phyloP scores from a whole-genome alignment of 2,113 vertebrate genomes.

The Lonchura striata region DNA sequence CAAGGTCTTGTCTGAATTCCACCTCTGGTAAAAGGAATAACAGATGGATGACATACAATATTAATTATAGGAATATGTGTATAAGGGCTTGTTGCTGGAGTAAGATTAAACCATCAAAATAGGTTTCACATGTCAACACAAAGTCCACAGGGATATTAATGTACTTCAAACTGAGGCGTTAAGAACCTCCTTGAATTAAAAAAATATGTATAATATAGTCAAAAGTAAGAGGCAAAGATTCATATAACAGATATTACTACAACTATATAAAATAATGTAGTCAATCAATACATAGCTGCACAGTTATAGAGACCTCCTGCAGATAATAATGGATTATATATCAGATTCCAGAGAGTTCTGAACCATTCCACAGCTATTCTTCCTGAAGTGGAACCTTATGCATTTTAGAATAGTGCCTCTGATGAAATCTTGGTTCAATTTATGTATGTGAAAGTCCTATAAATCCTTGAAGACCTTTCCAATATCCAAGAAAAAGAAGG shows the following conservation, averaged over 20 bases:
- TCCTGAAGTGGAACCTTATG: background rate
- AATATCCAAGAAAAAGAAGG: background rate
- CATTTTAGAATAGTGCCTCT: background rate
- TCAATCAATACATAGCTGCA: background rate
- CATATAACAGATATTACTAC: background rate
- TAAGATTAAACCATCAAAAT: background rate
- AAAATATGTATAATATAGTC: background rate
- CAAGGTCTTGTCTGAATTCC: background rate
- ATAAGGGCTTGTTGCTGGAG: background rate
- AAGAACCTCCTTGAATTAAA: background rate
- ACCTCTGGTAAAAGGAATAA: background rate
- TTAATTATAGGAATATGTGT: background rate
- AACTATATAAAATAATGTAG: background rate
- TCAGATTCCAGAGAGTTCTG: background rate
- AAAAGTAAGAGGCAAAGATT: background rate
- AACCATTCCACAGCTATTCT: background rate
- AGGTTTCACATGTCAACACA: background rate
- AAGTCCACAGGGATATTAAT: background rate
- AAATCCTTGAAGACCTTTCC: background rate
- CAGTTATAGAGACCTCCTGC: background rate
- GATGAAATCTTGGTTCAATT: background rate
- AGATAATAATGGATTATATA: background rate
- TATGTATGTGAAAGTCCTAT: background rate
- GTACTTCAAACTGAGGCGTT: background rate
- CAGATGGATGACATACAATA: background rate